Evolutionary conservation across 2,113 vertebrate genomes (phyloP), one percentile per base, ranked within the genome.

Genomic region (Taxidea taxus): DNA sequence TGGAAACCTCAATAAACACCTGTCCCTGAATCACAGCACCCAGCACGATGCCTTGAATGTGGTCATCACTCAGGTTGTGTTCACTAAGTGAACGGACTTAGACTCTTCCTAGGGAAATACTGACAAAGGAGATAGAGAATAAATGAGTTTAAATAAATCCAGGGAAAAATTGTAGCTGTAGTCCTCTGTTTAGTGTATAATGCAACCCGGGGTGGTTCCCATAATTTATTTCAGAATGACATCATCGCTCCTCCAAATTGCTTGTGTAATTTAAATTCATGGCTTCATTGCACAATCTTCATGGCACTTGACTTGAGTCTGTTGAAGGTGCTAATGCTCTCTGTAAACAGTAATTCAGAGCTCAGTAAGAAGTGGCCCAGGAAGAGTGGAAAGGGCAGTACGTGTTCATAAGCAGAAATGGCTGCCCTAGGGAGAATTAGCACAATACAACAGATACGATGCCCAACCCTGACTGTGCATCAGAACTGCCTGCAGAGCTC

Each of bases 181-280:
- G 68, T 78, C 23, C 37, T 56, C 12, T 51, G 47, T 83, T 70
- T 51, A 75, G 39, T 58, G 27, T 39, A 8, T 39, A 29, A 39
- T 4, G 89, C 14, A 89, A 81, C 14, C 44, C 37, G 68, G 74
- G 21, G 44, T 0, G 42, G 72, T 18, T 77, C 34, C n/a, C 42
- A 31, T 21, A 86, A 62, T 29, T 88, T 81, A 94, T 87, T 93
- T 94, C 6, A 80, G 87, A 92, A 62, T 47, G 60, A 77, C 6
- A n/a, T 14, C 13, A 7, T 23, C 89, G 60, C n/a, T 23, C 23
- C 12, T 87, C 27, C 58, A 72, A 66, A 9, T 66, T 49, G 37
- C 6, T 87, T 75, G 42, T 64, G 47, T 81, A 44, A 91, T 95
- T 94, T 86, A 77, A 92, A 85, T 87, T 74, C 64, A 49, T 20